These are phyloP conservation scores for Drosophila mayaguana DNA, from an alignment of 2,888 invertebrate species.

Conservation along the genomic window DNA sequence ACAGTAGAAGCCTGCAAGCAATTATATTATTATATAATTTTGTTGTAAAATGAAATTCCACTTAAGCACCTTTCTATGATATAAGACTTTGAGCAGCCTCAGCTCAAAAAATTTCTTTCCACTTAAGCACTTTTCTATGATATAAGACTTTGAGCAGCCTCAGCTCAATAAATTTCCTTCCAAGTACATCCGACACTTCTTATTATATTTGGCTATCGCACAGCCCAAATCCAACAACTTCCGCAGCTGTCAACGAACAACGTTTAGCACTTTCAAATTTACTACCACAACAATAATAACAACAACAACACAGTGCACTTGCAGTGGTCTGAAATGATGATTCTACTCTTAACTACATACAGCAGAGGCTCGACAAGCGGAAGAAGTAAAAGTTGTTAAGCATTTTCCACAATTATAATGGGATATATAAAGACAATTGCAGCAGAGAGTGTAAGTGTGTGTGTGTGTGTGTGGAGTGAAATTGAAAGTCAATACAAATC, in stretches of 20 bases:
- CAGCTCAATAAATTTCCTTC: not conserved
- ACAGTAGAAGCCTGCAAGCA: too few relatives aligned
- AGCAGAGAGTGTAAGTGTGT: not conserved
- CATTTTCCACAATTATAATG: conserved; percentile 55
- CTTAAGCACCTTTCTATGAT: not conserved
- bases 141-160: not conserved
- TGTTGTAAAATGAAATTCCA: not conserved
- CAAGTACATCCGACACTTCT: conserved; percentile 5
- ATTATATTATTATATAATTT: too few relatives aligned
- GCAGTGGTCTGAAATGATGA: conserved; percentile 23
- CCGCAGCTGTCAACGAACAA: conserved; percentile 55
- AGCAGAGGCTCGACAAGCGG: conserved; percentile 43
- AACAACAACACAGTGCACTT: conserved; percentile 19
- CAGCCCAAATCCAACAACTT: conserved; percentile 56
- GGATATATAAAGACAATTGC: conserved; percentile 39
- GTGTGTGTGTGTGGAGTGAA: conserved; percentile 46
- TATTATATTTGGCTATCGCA: conserved; percentile 35
- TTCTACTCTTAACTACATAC: conserved; percentile 24
- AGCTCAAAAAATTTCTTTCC: not conserved
- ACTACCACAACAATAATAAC: conserved; percentile 12
- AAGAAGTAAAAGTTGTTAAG: conserved; percentile 70
- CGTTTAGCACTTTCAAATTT: conserved; percentile 48
- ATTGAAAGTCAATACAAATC: conserved; percentile 63
- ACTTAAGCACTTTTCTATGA: not conserved
- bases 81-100: not conserved